Percentiles rank a stretch among this genome's conserved stretches.
These are phyloP conservation scores for Meriones psammophilus DNA, from an alignment of 2,797 vertebrate genomes.

Conservation along the genomic window DNA sequence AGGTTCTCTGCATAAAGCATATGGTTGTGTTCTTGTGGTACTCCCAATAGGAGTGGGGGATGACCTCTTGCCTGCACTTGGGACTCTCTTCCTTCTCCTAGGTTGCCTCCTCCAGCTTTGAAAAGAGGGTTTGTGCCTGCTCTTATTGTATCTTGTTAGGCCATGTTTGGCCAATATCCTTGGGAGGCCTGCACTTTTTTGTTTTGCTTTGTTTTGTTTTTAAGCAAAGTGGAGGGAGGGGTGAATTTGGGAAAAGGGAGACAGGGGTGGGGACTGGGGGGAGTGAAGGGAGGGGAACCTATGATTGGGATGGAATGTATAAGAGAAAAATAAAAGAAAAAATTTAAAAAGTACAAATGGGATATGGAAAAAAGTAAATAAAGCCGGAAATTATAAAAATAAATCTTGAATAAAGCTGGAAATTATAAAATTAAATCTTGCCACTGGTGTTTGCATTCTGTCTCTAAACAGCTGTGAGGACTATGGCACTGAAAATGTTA, in stretches of 20 bases:
- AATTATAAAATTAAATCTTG: neutral
- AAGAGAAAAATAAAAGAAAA: neutral
- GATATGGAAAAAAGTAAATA: neutral
- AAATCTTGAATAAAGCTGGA: neutral
- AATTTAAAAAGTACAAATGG: neutral
- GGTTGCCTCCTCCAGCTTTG: neutral
- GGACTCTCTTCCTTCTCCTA: neutral
- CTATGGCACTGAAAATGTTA: neutral
- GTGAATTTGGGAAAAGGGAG: neutral
- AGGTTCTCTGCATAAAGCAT: neutral
- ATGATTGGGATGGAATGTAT: neutral
- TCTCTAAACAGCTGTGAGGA: neutral
- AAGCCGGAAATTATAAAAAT: neutral
- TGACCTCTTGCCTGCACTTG: neutral
- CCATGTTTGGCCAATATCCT: neutral
- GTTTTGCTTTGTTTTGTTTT: neutral
- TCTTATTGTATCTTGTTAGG: neutral
- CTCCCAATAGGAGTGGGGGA: neutral
- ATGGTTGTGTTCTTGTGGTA: neutral
- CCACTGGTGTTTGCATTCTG: constrained; percentile 6
- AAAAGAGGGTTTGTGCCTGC: neutral
- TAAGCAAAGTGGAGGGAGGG: neutral
- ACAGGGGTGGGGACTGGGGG: neutral
- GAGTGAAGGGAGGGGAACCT: neutral
- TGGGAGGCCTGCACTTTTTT: neutral